Conservation (phyloP, 1,140 invertebrate genomes). For the Thrips palmi region DNA sequence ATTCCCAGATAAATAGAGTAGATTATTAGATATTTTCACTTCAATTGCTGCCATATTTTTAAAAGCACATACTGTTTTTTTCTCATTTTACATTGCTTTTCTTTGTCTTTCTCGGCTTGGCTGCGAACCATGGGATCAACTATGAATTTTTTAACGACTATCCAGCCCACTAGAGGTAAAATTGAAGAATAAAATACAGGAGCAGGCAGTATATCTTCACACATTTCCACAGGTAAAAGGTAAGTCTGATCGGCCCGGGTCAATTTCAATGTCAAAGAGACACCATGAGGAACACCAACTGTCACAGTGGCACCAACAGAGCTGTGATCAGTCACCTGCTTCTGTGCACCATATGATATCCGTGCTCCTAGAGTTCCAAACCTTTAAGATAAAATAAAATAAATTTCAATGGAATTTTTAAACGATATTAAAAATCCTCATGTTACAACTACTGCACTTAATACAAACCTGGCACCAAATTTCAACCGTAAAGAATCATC, state of each 20-base stretch:
- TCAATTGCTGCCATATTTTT: not conserved
- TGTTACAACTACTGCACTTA: too few relatives aligned
- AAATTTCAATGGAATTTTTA: not conserved
- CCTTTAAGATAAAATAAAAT: constrained; percentile 28
- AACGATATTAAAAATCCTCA: constrained; percentile 19
- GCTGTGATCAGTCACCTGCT: constrained; percentile 79
- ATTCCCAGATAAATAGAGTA: too few relatives aligned
- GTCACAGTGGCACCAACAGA: constrained; percentile 66
- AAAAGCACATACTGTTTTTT: constrained; percentile 32
- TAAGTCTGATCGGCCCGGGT: constrained; percentile 74
- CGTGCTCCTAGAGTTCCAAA: constrained; percentile 69
- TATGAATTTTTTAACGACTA: constrained; percentile 64
- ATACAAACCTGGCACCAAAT: constrained; percentile 62
- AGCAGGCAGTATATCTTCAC: constrained; percentile 72
- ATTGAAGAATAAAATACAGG: constrained; percentile 87
- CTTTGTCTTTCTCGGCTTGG: constrained; percentile 51
- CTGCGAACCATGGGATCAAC: constrained; percentile 71
- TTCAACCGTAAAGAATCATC: constrained; percentile 58
- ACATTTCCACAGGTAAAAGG: constrained; percentile 74
- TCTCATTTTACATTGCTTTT: constrained; percentile 54
- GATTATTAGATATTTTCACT: not conserved
- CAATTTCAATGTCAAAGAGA: constrained; percentile 72
- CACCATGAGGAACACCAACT: constrained; percentile 69
- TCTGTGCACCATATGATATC: constrained; percentile 80
- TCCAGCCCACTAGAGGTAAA: constrained; percentile 61